Conservation (phyloP, 2,888 invertebrate species). For the Resseliella maxima region DNA sequence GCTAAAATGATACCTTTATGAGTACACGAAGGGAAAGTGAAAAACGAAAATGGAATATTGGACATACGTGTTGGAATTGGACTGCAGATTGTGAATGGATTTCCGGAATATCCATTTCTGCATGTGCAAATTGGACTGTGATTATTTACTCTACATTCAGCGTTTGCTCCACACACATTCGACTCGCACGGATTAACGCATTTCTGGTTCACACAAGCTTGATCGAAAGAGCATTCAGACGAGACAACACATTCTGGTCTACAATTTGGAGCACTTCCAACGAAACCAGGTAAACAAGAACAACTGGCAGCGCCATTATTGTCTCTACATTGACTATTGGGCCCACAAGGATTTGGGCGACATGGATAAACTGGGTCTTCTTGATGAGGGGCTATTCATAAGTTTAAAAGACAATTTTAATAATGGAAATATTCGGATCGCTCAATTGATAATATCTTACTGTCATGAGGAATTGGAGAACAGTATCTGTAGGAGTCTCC, state of each 20-base stretch:
- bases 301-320: constrained; percentile 79
- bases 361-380: no score
- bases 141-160: constrained; percentile 75
- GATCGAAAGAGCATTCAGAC: constrained; percentile 73
- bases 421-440: no score
- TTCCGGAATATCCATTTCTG: constrained; percentile 70
- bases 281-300: constrained; percentile 77
- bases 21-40: no score
- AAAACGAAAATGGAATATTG: constrained; percentile 59
- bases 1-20: constrained; percentile 56
- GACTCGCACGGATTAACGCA: constrained; percentile 78
- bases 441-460: no score
- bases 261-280: constrained; percentile 78
- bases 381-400: no score
- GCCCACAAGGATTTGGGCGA: neutral
- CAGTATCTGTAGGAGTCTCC: constrained; percentile 82
- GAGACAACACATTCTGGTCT: constrained; percentile 76
- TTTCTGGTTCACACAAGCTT: constrained; percentile 76
- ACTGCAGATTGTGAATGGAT: constrained; percentile 66
- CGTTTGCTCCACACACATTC: constrained; percentile 75
- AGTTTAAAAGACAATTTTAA: no score
- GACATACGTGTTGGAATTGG: constrained; percentile 43
- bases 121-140: constrained; percentile 78
- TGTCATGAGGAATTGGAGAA: constrained; percentile 64
- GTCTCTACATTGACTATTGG: constrained; percentile 67